phyloP scores from a whole-genome alignment of 2,113 vertebrate genomes.

The Typhlomys cinereus region DNA sequence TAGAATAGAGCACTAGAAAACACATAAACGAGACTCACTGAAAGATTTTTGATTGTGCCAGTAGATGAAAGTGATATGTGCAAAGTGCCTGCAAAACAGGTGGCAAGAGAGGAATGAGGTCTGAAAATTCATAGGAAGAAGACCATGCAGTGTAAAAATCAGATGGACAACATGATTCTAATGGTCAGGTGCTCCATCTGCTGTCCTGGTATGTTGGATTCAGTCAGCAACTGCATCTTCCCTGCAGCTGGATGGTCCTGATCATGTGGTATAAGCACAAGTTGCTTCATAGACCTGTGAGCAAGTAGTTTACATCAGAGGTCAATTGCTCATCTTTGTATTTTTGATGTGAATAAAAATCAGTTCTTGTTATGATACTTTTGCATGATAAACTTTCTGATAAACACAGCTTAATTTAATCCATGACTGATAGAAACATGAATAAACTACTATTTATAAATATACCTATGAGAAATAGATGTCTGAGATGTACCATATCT shows the following conservation, averaged over 20 bases:
- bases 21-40: neutral
- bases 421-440: neutral
- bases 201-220: neutral
- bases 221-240: neutral
- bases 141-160: neutral
- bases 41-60: neutral
- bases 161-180: no score
- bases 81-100: neutral
- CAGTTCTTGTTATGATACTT: neutral
- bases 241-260: neutral
- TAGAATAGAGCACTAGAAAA: neutral
- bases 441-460: conserved; percentile 25
- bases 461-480: conserved; percentile 20
- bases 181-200: no score
- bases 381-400: neutral
- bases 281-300: neutral
- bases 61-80: neutral
- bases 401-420: neutral
- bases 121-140: neutral
- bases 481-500: neutral
- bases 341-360: neutral
- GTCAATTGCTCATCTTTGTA: neutral
- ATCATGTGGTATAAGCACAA: neutral
- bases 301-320: neutral
- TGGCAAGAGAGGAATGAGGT: neutral